Percentiles rank a stretch among this genome's conserved stretches.
phyloP scores from a whole-genome alignment of 35 echinoderm and acorn worm genomes.

The Eucidaris tribuloides region DNA sequence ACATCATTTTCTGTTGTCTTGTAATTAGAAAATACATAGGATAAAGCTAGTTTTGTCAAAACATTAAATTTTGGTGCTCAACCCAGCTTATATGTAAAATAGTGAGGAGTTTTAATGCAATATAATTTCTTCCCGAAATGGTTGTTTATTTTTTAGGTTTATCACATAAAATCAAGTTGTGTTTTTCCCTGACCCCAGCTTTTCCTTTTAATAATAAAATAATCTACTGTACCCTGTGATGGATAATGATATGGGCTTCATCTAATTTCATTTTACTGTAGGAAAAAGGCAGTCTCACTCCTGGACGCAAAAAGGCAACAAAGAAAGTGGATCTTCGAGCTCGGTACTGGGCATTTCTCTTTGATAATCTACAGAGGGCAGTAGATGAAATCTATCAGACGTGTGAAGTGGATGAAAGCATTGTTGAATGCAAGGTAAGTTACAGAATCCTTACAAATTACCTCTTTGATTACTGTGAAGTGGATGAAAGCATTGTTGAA shows the following conservation, averaged over 20 bases:
- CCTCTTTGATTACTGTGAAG: too few species aligned
- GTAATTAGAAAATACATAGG: too few species aligned
- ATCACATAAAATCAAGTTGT: neutral
- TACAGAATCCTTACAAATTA: too few species aligned
- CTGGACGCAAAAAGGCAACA: slow-evolving; percentile 24
- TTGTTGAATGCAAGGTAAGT: slow-evolving; percentile 98
- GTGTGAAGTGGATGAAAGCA: slow-evolving; percentile 97
- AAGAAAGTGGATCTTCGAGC: slow-evolving; percentile 92
- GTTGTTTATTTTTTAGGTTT: neutral
- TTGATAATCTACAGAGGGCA: slow-evolving; percentile 94
- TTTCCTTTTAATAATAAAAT: neutral
- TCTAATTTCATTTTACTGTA: neutral
- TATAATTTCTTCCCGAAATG: neutral
- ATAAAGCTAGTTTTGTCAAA: too few species aligned
- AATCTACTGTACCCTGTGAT: neutral
- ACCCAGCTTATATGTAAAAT: too few species aligned
- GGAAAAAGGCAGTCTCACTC: neutral
- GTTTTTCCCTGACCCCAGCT: neutral
- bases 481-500: slow-evolving; percentile 97
- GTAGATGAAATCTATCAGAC: slow-evolving; percentile 99
- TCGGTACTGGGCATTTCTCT: slow-evolving; percentile 96
- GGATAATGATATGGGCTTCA: neutral
- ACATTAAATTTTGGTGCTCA: too few species aligned
- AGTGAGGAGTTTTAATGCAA: neutral
- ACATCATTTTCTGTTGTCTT: too few species aligned